Conservation (phyloP, 2,797 vertebrate genomes). For the Pygocentrus nattereri region DNA sequence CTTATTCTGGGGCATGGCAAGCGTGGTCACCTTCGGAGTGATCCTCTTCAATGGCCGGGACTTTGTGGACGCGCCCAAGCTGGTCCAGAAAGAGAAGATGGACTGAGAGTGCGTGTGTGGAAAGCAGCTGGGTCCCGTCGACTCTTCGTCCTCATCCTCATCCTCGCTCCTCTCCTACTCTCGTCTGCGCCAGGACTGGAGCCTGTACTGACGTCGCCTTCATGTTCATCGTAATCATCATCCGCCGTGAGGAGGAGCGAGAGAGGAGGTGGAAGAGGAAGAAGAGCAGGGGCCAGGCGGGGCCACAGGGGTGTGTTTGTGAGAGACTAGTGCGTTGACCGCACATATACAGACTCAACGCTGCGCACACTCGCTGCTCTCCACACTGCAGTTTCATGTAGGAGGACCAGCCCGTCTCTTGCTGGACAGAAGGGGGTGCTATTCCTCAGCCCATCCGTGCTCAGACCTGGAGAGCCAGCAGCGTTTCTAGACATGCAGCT, state of each 20-base stretch:
- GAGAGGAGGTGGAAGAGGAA: constrained; percentile 13
- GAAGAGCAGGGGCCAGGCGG: constrained; percentile 34
- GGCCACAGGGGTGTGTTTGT: constrained; percentile 26
- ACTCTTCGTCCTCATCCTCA: constrained; percentile 72
- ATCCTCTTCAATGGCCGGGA: constrained; percentile 96
- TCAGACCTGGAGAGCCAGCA: neutral
- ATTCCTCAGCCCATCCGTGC: neutral
- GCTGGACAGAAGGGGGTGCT: constrained; percentile 17
- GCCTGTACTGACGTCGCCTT: constrained; percentile 78
- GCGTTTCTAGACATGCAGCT: neutral
- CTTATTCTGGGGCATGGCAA: constrained; percentile 93
- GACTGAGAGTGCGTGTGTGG: constrained; percentile 99
- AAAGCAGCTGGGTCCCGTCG: constrained; percentile 90
- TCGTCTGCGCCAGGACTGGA: constrained; percentile 81
- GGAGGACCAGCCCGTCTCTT: constrained; percentile 36
- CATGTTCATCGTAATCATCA: neutral
- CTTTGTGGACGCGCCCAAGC: constrained; percentile 92
- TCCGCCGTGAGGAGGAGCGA: constrained; percentile 18
- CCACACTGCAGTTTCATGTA: constrained; percentile 53
- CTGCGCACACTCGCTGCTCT: constrained; percentile 70
- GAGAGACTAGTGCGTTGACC: constrained; percentile 39
- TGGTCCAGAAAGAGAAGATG: constrained; percentile 98
- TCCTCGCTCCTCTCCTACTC: constrained; percentile 59
- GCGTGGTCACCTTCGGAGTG: constrained; percentile 88
- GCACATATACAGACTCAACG: constrained; percentile 42